phyloP scores from a whole-genome alignment of 2,113 vertebrate genomes.

The Todiramphus saurophagus region DNA sequence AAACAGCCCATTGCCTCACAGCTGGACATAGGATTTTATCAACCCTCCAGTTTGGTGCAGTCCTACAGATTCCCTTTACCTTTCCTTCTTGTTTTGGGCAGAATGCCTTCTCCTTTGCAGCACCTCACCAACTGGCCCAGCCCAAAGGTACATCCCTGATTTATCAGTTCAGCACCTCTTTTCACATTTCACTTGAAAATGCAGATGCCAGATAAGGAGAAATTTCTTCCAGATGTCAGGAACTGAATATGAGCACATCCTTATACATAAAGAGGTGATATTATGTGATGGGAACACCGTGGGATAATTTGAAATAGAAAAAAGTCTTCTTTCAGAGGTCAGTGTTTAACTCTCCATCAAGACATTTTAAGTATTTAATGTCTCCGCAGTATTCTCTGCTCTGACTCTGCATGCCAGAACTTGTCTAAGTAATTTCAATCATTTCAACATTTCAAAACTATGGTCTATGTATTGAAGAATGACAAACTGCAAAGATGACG shows the following conservation, averaged over 20 bases:
- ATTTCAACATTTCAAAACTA: neutral
- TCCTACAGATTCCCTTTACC: neutral
- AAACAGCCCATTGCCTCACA: neutral
- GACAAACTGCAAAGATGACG: neutral
- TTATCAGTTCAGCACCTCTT: constrained; percentile 20
- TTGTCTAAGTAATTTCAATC: neutral
- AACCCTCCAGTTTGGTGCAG: neutral
- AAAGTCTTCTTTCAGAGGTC: neutral
- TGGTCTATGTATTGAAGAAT: neutral
- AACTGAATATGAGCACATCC: neutral
- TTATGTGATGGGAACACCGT: neutral
- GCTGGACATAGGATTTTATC: neutral
- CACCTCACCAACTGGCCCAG: neutral
- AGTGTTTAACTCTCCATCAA: neutral
- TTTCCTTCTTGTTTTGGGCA: neutral
- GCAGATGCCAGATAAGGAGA: neutral
- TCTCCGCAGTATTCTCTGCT: neutral
- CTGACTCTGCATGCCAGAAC: neutral
- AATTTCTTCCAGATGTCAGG: constrained; percentile 36
- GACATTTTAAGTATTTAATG: neutral
- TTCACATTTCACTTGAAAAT: constrained; percentile 1
- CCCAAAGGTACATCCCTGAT: neutral
- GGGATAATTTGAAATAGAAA: neutral
- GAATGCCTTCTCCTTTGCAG: neutral
- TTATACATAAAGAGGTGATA: neutral